Percentiles rank a stretch among this genome's conserved stretches.
Conservation (phyloP, 2,888 invertebrate species). For the Drosophila limbata region DNA sequence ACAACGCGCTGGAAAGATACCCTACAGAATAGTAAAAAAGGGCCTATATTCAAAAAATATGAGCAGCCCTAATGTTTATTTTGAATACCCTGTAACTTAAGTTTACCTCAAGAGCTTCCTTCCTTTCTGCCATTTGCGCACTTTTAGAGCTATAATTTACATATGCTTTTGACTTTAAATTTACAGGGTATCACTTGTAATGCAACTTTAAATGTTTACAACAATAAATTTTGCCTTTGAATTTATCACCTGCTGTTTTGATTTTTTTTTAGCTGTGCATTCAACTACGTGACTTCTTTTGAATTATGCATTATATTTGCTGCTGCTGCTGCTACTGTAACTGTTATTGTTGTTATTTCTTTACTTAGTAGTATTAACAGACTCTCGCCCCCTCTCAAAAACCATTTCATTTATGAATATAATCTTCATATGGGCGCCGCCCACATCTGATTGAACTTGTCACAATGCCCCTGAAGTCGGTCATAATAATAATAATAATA, state of each 20-base stretch:
- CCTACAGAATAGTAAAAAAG: background rate
- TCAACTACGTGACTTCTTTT: conserved; percentile 65
- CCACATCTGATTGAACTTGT: conserved; percentile 71
- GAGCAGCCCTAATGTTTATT: background rate
- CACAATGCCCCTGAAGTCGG: conserved; percentile 67
- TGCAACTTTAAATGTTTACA: conserved; percentile 20
- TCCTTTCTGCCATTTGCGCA: background rate
- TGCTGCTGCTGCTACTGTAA: conserved; percentile 3
- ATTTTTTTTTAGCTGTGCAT: conserved; percentile 16
- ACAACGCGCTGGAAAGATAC: background rate
- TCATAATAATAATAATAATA: conserved; percentile 41
- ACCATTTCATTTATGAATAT: conserved; percentile 46
- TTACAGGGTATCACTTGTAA: conserved; percentile 19
- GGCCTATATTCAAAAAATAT: too few relatives aligned
- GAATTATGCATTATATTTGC: conserved; percentile 46
- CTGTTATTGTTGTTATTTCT: background rate
- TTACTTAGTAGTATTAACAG: conserved; percentile 19
- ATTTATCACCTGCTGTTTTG: conserved; percentile 42
- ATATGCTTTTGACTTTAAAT: too few relatives aligned
- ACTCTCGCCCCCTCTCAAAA: background rate
- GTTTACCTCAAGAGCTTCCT: too few relatives aligned
- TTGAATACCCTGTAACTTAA: background rate
- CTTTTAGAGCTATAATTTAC: background rate
- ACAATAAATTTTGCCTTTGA: conserved; percentile 17
- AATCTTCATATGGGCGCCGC: conserved; percentile 66